phyloP scores from a whole-genome alignment of 2,113 vertebrate species.

The Myiagra hebetior region DNA sequence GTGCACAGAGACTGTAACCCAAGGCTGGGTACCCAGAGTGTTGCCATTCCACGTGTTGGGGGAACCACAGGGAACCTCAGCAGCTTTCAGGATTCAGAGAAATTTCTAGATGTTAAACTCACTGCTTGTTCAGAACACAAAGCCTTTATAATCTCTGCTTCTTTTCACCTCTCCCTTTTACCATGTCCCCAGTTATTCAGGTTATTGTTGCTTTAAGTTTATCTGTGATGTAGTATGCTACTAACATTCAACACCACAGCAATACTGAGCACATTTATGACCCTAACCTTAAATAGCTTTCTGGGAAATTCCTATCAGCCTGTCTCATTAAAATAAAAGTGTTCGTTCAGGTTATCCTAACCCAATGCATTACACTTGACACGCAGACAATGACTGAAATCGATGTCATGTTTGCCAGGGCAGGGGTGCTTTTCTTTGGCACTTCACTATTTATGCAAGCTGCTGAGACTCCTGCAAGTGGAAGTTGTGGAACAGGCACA shows the following conservation, averaged over 20 bases:
- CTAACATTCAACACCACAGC: neutral
- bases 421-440: neutral
- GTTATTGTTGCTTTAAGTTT: neutral
- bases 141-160: neutral
- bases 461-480: neutral
- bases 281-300: neutral
- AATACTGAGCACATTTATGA: neutral
- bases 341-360: neutral
- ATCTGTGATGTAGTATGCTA: fast-evolving
- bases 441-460: neutral
- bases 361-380: neutral
- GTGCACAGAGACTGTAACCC: neutral
- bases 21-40: neutral
- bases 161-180: neutral
- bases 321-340: neutral
- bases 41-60: neutral
- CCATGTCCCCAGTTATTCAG: too few species aligned
- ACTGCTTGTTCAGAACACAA: neutral
- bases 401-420: neutral
- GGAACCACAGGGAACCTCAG: neutral
- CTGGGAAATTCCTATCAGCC: neutral
- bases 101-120: neutral
- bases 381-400: neutral
- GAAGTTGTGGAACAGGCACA: neutral
- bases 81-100: neutral